Percentiles rank a stretch among this genome's conserved stretches.
phyloP scores from a whole-genome alignment of 1,140 invertebrate genomes.

The Macrotrachela quadricornifera region DNA sequence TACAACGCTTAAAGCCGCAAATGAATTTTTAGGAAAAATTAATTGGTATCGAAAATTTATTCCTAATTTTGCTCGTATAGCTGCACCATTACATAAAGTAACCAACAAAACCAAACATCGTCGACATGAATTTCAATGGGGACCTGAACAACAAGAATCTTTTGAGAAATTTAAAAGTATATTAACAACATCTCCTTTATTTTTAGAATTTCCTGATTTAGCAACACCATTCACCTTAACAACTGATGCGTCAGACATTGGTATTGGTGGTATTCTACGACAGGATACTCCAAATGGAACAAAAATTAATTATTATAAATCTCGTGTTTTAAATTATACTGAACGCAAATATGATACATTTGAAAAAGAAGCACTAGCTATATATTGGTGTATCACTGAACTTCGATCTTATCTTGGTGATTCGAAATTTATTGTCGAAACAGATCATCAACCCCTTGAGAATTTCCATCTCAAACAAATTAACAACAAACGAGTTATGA shows the following conservation, averaged over 20 bases:
- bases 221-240: conserved; percentile 10
- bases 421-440: no score
- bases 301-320: conserved; percentile 7
- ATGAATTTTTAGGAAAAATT: conserved; percentile 17
- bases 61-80: conserved; percentile 12
- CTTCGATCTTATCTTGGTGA: no score
- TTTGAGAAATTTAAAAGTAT: conserved; percentile 11
- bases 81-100: conserved; percentile 12
- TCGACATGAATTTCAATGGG: conserved; percentile 1
- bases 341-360: conserved; percentile 14
- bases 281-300: conserved; percentile 10
- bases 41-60: conserved; percentile 18
- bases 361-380: conserved; percentile 14
- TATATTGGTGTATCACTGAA: no score
- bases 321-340: background rate
- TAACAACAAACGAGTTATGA: no score
- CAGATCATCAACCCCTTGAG: no score
- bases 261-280: conserved; percentile 13
- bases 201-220: conserved; percentile 11
- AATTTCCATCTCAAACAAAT: no score
- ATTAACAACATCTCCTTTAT: conserved; percentile 4
- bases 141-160: background rate
- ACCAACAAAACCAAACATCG: no score
- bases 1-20: conserved; percentile 13
- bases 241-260: conserved; percentile 11